phyloP scores from a whole-genome alignment of 2,888 invertebrate species.

The Caenorhabditis uteleia region DNA sequence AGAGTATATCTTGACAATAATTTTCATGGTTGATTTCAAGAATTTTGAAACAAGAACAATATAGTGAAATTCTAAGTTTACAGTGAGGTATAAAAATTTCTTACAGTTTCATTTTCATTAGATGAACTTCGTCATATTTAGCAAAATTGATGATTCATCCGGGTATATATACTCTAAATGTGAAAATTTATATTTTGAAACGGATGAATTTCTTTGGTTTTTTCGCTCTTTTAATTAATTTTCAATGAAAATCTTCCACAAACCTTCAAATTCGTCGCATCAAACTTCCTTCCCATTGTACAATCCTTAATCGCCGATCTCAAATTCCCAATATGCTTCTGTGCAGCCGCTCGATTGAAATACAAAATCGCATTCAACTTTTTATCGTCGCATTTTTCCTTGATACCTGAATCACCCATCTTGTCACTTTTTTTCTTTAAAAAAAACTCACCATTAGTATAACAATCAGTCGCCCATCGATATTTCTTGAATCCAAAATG shows the following conservation, averaged over 20 bases:
- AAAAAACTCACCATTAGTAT: slow-evolving; percentile 78
- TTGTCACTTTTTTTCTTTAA: neutral
- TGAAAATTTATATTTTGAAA: no score
- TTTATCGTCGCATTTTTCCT: slow-evolving; percentile 78
- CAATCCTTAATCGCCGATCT: slow-evolving; percentile 78
- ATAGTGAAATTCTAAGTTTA: no score
- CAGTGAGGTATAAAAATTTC: no score
- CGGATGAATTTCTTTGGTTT: no score
- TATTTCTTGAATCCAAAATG: slow-evolving; percentile 94
- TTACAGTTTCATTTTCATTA: no score
- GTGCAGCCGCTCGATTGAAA: slow-evolving; percentile 89
- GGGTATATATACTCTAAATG: no score
- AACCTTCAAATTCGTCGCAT: slow-evolving; percentile 59
- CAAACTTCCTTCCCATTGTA: slow-evolving; percentile 79
- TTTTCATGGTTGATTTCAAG: no score
- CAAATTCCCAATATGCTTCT: slow-evolving; percentile 79
- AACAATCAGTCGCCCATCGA: slow-evolving; percentile 80
- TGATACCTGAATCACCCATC: slow-evolving; percentile 74
- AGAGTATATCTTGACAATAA: no score
- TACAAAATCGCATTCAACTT: slow-evolving; percentile 83
- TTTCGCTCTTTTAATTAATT: no score
- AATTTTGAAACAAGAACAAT: no score
- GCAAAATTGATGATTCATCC: no score
- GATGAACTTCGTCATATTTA: no score
- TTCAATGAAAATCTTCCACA: neutral